Evolutionary conservation across 2,888 invertebrate species (phyloP), one percentile per base, ranked within the genome.

Genomic region (Osmoderma eremita): DNA sequence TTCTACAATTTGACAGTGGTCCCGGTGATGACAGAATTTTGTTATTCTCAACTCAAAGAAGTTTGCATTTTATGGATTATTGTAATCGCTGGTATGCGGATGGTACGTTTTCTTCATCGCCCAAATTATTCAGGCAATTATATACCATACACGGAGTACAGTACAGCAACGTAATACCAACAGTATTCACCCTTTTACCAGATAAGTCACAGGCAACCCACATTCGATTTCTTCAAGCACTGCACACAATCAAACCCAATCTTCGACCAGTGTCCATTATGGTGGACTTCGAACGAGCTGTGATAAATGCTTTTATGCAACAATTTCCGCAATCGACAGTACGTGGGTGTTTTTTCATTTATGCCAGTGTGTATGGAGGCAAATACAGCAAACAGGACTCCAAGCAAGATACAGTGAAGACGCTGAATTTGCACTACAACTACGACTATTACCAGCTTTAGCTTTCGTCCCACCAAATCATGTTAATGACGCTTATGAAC

Each of bases 291-390:
- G 63, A 68, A 54, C 13, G 12, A 17, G 50, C 65, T 1, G 30
- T 48, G 12, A 68, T 65, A 22, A 68, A 49, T 41, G 63, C 68
- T 38, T 17, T 66, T 10, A 18, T 10, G 12, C 18, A 15, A 13
- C 18, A 54, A n/a, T 66, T 70, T 58, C 64, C 67, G n/a, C 20
- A 63, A 36, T 41, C 22, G 24, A 49, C 22, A 13, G 20, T 67
- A 10, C 39, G 51, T 48, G 63, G 64, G 8, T 66, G 65, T 53
- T 65, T 68, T 72, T 68, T 64, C 70, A 71, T 58, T 70, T 70
- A 20, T 13, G 38, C 0, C 70, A 71, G 49, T 64, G 70, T 49
- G 10, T 70, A 8, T 68, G 61, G 66, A 53, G 69, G 36, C 49
- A 63, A 20, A 65, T 70, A 4, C 69, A 68, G 49, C 13, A 13